Base-by-base conservation (phyloP, 2,888 invertebrate species). In the Torymus tubicola region DNA sequence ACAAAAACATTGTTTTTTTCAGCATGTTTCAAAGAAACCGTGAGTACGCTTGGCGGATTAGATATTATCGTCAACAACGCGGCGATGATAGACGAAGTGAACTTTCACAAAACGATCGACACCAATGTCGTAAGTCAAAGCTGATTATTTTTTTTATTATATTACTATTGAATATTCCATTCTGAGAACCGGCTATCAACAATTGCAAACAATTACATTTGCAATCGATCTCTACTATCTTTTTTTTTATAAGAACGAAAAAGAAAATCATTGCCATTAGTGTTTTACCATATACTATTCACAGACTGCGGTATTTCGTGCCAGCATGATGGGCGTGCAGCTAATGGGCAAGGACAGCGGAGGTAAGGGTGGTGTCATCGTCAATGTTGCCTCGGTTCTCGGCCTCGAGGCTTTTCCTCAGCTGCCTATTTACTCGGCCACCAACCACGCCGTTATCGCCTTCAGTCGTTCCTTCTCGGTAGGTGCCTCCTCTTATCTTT, bases 371-470 rank as follows among this genome's bases (percentile, higher is more conserved):
- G 95, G 95, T 0, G 92, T 92, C 0, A 92, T 95, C 67, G 91
- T 95, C n/a, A 95, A 95, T 86, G 90, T 94, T 24, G 92, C 93
- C 0, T 94, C 94, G 0, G 92, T 93, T 24, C 92, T 93, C 80
- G 94, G 94, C 0, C 91, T 92, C 64, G 90, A 91, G 84, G 89
- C 92, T 0, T 90, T 92, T 58, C 92, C 92, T 42, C 92, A 91
- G 50, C 86, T 92, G 16, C 94, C 94, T 0, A 89, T 93, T n/a
- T 94, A 94, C 86, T 92, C 92, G 31, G 93, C 93, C 0, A 93
- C 94, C 0, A 94, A 94, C 87, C 89, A 90, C 83, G 91, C 89
- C 0, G 88, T 91, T 16, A 86, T 91, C 67, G 89, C 90, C 53
- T 87, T 90, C 70, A 90, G 88, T 78, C 87, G 89, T 69, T 89